Evolutionary conservation across 2,888 invertebrate species (phyloP).

Genomic region (Eurytoma californica): DNA sequence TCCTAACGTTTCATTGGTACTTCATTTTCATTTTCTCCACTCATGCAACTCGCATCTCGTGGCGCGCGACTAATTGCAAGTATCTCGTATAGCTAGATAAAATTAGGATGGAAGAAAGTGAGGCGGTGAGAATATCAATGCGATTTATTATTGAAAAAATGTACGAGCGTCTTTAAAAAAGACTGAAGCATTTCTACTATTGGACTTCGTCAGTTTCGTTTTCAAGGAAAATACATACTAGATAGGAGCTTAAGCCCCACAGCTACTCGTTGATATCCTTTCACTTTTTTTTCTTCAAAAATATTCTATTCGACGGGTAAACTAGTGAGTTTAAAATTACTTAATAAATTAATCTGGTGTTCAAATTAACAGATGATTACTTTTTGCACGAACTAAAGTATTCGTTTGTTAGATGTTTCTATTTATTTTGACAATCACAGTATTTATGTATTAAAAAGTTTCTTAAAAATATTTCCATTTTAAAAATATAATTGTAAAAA

Average conservation of each 20-base stretch:
- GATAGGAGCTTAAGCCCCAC: too few species aligned
- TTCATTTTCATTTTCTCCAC: conserved; percentile 24
- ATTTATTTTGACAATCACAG: conserved; percentile 28
- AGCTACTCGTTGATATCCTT: too few species aligned
- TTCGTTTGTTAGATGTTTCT: conserved; percentile 8
- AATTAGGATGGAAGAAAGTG: conserved; percentile 45
- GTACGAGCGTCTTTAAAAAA: conserved; percentile 28
- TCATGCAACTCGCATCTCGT: conserved; percentile 26
- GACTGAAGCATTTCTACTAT: conserved; percentile 39
- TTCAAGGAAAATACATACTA: conserved; percentile 31
- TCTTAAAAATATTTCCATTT: conserved; percentile 1
- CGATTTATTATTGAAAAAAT: conserved; percentile 21
- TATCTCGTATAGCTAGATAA: conserved; percentile 42
- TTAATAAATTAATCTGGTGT: not conserved
- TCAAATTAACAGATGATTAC: too few species aligned
- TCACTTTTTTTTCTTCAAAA: not conserved
- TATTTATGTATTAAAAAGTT: conserved; percentile 3
- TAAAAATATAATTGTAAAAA: conserved; percentile 30
- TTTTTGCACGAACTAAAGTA: conserved; percentile 5
- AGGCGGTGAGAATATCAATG: conserved; percentile 42
- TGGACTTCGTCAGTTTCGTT: conserved; percentile 50
- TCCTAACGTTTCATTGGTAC: conserved; percentile 25
- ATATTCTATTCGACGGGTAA: not conserved
- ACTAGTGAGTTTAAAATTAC: not conserved
- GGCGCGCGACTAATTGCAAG: conserved; percentile 48